phyloP scores from a whole-genome alignment of 1,140 invertebrate species.

The Dendroctonus valens region DNA sequence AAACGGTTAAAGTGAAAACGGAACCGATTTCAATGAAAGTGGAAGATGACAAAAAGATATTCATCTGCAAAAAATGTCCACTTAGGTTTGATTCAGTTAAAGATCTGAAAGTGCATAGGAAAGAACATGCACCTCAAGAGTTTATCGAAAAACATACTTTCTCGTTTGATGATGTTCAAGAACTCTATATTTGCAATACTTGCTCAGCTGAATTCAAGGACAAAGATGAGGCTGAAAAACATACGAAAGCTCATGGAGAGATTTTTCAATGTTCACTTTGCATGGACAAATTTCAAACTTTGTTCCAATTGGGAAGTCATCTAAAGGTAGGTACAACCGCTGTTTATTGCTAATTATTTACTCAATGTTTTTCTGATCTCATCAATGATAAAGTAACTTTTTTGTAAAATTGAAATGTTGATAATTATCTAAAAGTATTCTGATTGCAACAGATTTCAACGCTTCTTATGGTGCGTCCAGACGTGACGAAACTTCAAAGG shows the following conservation, averaged over 20 bases:
- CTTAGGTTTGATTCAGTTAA: conserved; percentile 24
- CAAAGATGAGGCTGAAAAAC: conserved; percentile 38
- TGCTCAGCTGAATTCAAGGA: conserved; percentile 40
- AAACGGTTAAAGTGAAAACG: too few species aligned
- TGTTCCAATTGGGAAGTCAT: conserved; percentile 40
- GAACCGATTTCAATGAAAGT: neutral
- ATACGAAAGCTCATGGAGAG: conserved; percentile 38
- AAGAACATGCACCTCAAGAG: conserved; percentile 29
- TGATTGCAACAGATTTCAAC: too few species aligned
- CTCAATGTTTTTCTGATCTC: too few species aligned
- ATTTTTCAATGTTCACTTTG: conserved; percentile 38
- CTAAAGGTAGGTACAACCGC: conserved; percentile 15
- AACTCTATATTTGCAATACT: conserved; percentile 42
- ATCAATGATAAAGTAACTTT: too few species aligned
- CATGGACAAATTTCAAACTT: conserved; percentile 36
- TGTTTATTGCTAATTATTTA: too few species aligned
- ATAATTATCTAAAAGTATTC: too few species aligned
- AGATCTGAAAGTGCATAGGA: conserved; percentile 35
- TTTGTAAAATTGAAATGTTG: too few species aligned
- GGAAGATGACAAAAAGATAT: conserved; percentile 16
- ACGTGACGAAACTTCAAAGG: too few species aligned
- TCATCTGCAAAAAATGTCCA: conserved; percentile 39
- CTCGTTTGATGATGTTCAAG: conserved; percentile 37
- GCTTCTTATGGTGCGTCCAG: too few species aligned
- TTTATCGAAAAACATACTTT: conserved; percentile 35